Base-by-base conservation (phyloP, 2,888 invertebrate genomes). In the Heliothis peltigera region DNA sequence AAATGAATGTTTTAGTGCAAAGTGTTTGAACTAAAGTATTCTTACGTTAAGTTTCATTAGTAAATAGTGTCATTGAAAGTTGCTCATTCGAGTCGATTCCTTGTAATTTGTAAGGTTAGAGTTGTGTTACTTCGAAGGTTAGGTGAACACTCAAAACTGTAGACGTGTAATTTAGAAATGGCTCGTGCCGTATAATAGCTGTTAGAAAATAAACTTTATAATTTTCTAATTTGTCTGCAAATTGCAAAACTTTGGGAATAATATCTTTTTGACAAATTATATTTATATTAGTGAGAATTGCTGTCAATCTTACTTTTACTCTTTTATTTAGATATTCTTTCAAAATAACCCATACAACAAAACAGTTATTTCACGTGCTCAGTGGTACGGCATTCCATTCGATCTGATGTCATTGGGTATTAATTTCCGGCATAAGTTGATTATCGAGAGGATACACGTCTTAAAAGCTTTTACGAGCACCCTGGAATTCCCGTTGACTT, bases 1-100 rank as follows among this genome's bases (percentile, higher is more conserved):
- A 75, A 81, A 80, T 79, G 64, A 77, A 79, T 75, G 79, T 75
- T 77, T 77, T 64, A 79, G 66, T 68, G 47, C 58, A 71, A 83
- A 74, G 63, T 71, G 74, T 77, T 81, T 55, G 49, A 71, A 73
- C 65, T 53, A 61, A 55, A 75, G 66, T 62, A 55, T 75, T 71
- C 70, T 73, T 70, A 68, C 66, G 74, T 68, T 62, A 75, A 75
- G 64, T 78, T 82, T 72, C 75, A 78, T 72, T 48, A 63, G 59
- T 54, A 64, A 60, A 65, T n/a, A 53, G 58, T 49, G 59, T 70
- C 59, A 75, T 76, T 70, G 62, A 74, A 80, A 74, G 60, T 60
- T 75, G 56, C 64, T 62, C 65, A 63, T 58, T 49, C 21, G n/a
- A 66, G 22, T 48, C 52, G 48, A 61, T 61, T 70, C 67, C 58